Conservation (phyloP, 92 coral and sea anemone species). For the Epizoanthus rinbou region DNA sequence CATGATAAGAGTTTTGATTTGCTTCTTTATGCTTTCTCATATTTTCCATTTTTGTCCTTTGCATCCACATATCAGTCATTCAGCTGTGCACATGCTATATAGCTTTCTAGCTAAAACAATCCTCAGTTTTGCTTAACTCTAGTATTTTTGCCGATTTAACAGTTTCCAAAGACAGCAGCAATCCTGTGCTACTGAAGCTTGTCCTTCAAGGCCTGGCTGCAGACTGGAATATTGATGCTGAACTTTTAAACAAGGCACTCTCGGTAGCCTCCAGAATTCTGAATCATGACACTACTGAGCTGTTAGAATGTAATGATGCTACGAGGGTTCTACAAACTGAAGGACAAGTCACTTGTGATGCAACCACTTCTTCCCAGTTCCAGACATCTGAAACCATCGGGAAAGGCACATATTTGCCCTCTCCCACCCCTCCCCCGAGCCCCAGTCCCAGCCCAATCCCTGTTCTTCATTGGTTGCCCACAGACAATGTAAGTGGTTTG, state of each 20-base stretch:
- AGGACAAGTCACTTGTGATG: conserved; percentile 13
- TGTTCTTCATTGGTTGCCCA: conserved; percentile 40
- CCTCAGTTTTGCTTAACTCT: neutral
- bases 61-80: too few species aligned
- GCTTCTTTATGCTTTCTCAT: too few species aligned
- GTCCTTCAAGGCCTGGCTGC: conserved; percentile 97
- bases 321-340: conserved; percentile 1
- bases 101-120: neutral
- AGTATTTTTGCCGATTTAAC: neutral
- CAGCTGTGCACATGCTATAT: too few species aligned
- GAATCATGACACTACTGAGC: conserved; percentile 17
- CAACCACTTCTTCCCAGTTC: neutral
- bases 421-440: conserved; percentile 48
- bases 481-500: conserved; percentile 37
- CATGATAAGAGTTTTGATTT: too few species aligned
- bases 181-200: conserved; percentile 91
- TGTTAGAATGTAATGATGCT: neutral
- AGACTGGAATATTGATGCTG: conserved; percentile 84
- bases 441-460: conserved; percentile 28
- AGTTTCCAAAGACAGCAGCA: conserved; percentile 97
- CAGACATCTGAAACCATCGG: neutral
- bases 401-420: conserved; percentile 6
- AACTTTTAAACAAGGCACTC: conserved; percentile 59
- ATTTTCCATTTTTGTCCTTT: too few species aligned
- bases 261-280: conserved; percentile 17